A percentile compares a stretch with the other conserved stretches of the same genome.
phyloP scores from a whole-genome alignment of 2,113 vertebrate genomes.

The Gasterosteus nipponicus region DNA sequence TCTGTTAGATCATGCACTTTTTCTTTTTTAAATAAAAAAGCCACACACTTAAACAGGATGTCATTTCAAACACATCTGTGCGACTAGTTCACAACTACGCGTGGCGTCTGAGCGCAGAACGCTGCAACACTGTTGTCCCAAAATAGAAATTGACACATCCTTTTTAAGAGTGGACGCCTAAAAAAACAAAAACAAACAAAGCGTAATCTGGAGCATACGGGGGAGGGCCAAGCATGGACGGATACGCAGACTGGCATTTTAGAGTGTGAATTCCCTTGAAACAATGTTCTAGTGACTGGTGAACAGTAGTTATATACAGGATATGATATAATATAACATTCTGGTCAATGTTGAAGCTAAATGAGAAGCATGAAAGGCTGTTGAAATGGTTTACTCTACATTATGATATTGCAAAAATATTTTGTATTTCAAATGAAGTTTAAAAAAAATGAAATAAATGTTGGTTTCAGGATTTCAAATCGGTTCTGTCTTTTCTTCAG shows the following conservation, averaged over 20 bases:
- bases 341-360: conserved; percentile 84
- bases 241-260: conserved; percentile 29
- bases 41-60: conserved; percentile 38
- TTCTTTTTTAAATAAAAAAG: conserved; percentile 18
- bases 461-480: conserved; percentile 89
- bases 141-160: conserved; percentile 36
- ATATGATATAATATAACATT: conserved; percentile 75
- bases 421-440: conserved; percentile 90
- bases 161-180: conserved; percentile 35
- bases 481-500: conserved; percentile 7
- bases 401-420: conserved; percentile 87
- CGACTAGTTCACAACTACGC: conserved; percentile 34
- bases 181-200: conserved; percentile 27
- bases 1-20: conserved; percentile 67
- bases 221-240: conserved; percentile 36
- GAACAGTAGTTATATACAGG: conserved; percentile 59
- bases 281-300: conserved; percentile 63
- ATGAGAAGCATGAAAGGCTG: conserved; percentile 88
- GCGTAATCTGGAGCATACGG: conserved; percentile 50
- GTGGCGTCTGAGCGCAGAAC: background rate
- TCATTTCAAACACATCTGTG: conserved; percentile 43
- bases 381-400: conserved; percentile 85
- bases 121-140: conserved; percentile 27
- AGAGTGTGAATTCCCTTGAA: conserved; percentile 55
- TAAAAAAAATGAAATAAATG: conserved; percentile 86